Base-by-base conservation (phyloP, 2,888 invertebrate genomes). In the Creontiades dilutus region DNA sequence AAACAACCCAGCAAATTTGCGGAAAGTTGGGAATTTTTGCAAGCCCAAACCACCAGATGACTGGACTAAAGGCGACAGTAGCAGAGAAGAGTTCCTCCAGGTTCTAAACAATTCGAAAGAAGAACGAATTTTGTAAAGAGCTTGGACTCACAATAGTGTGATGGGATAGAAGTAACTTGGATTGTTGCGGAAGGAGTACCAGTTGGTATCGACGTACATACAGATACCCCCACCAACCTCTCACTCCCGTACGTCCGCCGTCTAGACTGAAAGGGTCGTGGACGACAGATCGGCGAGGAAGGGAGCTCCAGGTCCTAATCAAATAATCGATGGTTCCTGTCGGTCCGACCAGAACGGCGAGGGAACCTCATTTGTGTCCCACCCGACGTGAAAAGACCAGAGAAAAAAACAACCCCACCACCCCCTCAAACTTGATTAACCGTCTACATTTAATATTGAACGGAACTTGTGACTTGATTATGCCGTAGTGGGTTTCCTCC, bases 321-420 rank as follows among this genome's bases (percentile, higher is more conserved):
- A 78, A 78, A 78, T 46, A 78, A 78, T 78, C 78, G 78, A 78
- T 78, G 78, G 78, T 78, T 78, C 78, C 78, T 78, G 78, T 78
- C 76, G 76, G 27, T 12, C 16, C 78, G 78, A n/a, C 68, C 37
- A 78, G 78, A 46, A 37, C 46, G 78, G n/a, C 46, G 16, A 3
- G 37, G 46, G 76, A 76, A 11, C 76, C 75, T 19, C 23, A n/a
- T 57, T n/a, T n/a, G 16, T 7, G 11, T 23, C 68, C 19, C 27
- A 9, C 7, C 68, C 27, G 68, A 52, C 13, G 52, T 52, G 52
- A 52, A 52, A 52, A 52, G 11, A 68, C 68, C 68, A 0, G 11
- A 23, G 5, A 7, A 37, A 57, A 23, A 27, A 68, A 19, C 23
- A 27, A 19, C 68, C 52, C 52, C 11, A 5, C 52, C 52, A 16